Percentiles rank a stretch among this genome's conserved stretches.
These are phyloP conservation scores for Polydesmus complanatus DNA, from an alignment of 2,888 invertebrate genomes.

Conservation along the genomic window DNA sequence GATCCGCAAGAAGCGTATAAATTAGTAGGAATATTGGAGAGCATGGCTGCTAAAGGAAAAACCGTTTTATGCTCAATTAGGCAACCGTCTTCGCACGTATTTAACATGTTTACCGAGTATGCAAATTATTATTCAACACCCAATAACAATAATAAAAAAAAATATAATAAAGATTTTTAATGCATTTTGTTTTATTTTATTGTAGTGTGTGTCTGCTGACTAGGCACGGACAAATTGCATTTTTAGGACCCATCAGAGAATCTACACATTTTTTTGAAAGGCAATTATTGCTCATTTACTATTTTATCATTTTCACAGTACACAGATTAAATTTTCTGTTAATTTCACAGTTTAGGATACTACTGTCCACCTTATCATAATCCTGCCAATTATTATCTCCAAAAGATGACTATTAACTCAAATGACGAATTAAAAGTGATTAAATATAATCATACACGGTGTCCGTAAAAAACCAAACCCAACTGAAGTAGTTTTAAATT, in stretches of 20 bases:
- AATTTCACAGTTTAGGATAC: conserved; percentile 25
- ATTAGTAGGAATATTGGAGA: conserved; percentile 31
- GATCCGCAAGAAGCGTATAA: conserved; percentile 36
- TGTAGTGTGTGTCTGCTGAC: conserved; percentile 36
- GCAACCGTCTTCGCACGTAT: conserved; percentile 40
- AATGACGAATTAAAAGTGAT: not conserved
- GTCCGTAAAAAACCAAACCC: too few species aligned
- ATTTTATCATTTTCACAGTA: not conserved
- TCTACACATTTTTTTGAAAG: conserved; percentile 33
- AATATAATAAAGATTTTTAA: not conserved
- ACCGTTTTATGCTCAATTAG: conserved; percentile 42
- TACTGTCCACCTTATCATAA: conserved; percentile 36
- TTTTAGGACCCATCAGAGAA: conserved; percentile 34
- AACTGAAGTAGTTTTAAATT: too few species aligned
- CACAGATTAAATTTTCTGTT: not conserved
- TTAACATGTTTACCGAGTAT: conserved; percentile 30
- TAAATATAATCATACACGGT: too few species aligned
- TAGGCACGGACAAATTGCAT: conserved; percentile 40
- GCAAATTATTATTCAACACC: not conserved
- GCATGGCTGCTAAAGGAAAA: conserved; percentile 35
- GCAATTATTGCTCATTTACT: conserved; percentile 17
- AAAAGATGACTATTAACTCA: conserved; percentile 23
- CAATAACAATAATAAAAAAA: not conserved
- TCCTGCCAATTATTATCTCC: conserved; percentile 38
- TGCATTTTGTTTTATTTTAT: not conserved